These are phyloP conservation scores for Mesoligia furuncula DNA, from an alignment of 2,888 invertebrate genomes.

Conservation along the genomic window DNA sequence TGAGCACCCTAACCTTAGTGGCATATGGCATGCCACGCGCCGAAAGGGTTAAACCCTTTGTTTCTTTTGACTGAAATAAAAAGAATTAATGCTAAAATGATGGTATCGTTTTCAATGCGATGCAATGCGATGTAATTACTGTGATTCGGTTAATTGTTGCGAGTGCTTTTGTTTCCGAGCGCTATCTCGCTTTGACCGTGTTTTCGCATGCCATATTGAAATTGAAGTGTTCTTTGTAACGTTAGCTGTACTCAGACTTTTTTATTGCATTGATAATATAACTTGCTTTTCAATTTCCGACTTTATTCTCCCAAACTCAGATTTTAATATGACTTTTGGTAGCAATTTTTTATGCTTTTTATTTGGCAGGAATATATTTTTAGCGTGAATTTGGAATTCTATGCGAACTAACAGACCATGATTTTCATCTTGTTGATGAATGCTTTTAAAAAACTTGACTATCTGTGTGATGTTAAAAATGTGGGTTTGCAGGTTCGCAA, in stretches of 20 bases:
- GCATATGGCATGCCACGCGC: conserved; percentile 85
- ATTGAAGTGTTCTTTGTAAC: conserved; percentile 79
- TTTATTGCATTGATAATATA: conserved; percentile 67
- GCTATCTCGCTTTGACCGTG: conserved; percentile 86
- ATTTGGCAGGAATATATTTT: conserved; percentile 61
- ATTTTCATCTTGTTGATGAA: conserved; percentile 75
- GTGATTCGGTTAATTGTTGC: conserved; percentile 88
- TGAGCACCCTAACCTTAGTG: conserved; percentile 71
- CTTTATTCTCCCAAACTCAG: conserved; percentile 58
- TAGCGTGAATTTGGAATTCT: conserved; percentile 70
- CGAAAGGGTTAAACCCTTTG: conserved; percentile 84
- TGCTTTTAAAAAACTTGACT: conserved; percentile 59
- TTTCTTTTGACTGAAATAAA: conserved; percentile 79
- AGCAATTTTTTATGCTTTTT: conserved; percentile 60
- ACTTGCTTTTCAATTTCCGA: conserved; percentile 62
- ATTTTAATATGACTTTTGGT: conserved; percentile 53
- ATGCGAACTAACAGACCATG: conserved; percentile 73
- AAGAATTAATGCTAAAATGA: conserved; percentile 81
- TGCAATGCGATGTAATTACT: conserved; percentile 87
- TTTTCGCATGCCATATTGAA: conserved; percentile 86
- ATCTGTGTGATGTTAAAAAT: conserved; percentile 49
- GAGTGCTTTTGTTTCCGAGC: conserved; percentile 83
- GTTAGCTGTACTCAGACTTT: conserved; percentile 68
- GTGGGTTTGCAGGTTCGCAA: conserved; percentile 29
- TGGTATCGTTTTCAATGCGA: conserved; percentile 87